phyloP scores from a whole-genome alignment of 2,797 vertebrate species.

The Pagetopsis macropterus region DNA sequence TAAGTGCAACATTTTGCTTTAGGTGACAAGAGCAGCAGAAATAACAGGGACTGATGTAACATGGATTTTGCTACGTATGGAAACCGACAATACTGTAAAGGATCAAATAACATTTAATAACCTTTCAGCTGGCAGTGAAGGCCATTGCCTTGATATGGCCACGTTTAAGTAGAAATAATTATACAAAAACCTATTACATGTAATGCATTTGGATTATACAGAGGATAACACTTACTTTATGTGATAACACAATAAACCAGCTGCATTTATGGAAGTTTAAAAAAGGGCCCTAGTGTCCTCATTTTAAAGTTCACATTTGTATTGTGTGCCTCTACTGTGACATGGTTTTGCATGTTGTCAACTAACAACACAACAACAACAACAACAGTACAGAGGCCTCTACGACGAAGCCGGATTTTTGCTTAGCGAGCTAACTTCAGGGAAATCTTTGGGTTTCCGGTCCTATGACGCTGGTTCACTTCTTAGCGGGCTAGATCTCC shows the following conservation, averaged over 20 bases:
- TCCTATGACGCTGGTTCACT: too few species aligned
- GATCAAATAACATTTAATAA: neutral
- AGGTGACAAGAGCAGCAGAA: constrained; percentile 1
- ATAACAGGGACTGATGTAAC: constrained; percentile 25
- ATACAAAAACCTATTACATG: neutral
- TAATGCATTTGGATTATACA: neutral
- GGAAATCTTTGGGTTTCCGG: too few species aligned
- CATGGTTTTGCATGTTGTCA: neutral
- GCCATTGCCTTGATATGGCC: neutral
- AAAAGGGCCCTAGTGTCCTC: neutral
- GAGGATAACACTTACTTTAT: neutral
- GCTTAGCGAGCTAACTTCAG: too few species aligned
- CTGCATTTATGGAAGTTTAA: neutral
- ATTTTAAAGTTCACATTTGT: neutral
- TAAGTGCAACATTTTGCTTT: constrained; percentile 14
- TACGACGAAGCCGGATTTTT: too few species aligned
- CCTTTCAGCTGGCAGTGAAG: constrained; percentile 2
- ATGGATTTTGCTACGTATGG: constrained; percentile 12
- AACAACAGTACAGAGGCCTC: too few species aligned
- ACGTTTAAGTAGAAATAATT: neutral
- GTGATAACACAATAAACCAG: neutral
- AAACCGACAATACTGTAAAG: constrained; percentile 7
- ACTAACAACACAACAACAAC: neutral
- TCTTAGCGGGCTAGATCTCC: too few species aligned
- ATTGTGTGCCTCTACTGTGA: too few species aligned